phyloP scores from a whole-genome alignment of 2,797 vertebrate species.

The Tauraco hartlaubi region DNA sequence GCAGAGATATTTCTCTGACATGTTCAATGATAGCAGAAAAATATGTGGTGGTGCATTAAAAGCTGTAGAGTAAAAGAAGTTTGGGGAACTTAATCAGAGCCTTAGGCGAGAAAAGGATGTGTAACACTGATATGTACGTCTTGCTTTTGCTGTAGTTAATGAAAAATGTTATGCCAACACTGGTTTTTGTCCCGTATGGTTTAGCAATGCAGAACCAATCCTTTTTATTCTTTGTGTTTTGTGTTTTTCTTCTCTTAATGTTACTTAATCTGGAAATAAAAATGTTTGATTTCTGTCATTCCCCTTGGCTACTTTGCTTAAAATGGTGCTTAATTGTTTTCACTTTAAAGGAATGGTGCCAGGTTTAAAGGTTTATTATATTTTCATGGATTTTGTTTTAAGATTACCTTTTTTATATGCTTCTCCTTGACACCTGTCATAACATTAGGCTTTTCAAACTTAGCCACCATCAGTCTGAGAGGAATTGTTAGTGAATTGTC shows the following conservation, averaged over 20 bases:
- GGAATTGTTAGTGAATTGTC: not conserved
- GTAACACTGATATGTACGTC: constrained; percentile 57
- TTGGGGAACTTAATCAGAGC: constrained; percentile 66
- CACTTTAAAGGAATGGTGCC: not conserved
- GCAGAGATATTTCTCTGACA: constrained; percentile 66
- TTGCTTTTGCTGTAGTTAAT: constrained; percentile 64
- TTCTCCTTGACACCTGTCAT: constrained; percentile 36
- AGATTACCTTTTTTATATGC: not conserved
- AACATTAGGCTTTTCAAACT: constrained; percentile 23
- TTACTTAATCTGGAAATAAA: constrained; percentile 68
- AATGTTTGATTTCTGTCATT: constrained; percentile 61
- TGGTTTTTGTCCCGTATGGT: constrained; percentile 47
- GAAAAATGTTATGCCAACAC: constrained; percentile 57
- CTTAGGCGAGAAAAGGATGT: constrained; percentile 57
- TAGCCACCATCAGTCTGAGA: constrained; percentile 15
- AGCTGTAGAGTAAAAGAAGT: constrained; percentile 55
- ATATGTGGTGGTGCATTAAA: constrained; percentile 64
- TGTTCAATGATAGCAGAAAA: constrained; percentile 61
- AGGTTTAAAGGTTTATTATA: constrained; percentile 16
- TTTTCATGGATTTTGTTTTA: not conserved
- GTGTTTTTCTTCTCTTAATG: constrained; percentile 39
- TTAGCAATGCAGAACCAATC: constrained; percentile 61
- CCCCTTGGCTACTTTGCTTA: constrained; percentile 26
- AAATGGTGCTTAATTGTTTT: constrained; percentile 57
- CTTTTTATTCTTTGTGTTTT: constrained; percentile 52